Conservation (phyloP, 2,888 invertebrate genomes). For the Leptura quadrifasciata region DNA sequence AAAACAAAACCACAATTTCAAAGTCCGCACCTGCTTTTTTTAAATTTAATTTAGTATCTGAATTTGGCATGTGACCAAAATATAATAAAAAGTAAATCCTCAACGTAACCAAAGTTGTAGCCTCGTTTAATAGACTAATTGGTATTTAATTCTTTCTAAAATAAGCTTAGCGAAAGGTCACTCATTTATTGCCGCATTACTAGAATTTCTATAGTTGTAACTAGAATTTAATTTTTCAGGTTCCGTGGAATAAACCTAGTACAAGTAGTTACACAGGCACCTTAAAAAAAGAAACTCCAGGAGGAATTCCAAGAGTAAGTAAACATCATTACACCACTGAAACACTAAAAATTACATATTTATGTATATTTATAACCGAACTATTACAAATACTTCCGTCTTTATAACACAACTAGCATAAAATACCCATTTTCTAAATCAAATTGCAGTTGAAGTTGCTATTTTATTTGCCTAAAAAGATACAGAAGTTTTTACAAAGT, state of each 20-base stretch:
- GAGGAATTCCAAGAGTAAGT: constrained; percentile 52
- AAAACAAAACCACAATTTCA: not conserved
- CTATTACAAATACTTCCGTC: no score
- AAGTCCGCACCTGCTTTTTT: constrained; percentile 23
- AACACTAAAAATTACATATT: not conserved
- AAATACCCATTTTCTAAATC: no score
- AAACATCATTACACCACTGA: constrained; percentile 63
- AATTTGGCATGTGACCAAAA: constrained; percentile 47
- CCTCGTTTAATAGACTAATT: constrained; percentile 39
- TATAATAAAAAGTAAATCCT: constrained; percentile 45
- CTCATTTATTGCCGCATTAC: constrained; percentile 25
- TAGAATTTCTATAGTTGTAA: constrained; percentile 12
- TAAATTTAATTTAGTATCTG: constrained; percentile 22
- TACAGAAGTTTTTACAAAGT: no score
- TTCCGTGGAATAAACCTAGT: constrained; percentile 55
- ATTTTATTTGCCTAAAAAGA: no score
- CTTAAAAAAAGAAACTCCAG: constrained; percentile 52
- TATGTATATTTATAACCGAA: no score
- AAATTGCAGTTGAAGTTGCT: no score
- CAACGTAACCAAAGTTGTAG: constrained; percentile 27
- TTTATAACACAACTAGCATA: no score
- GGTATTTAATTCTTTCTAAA: constrained; percentile 40
- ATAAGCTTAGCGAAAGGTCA: constrained; percentile 36
- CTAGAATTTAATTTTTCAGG: constrained; percentile 46
- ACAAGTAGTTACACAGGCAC: constrained; percentile 49